Conservation (phyloP, 2,113 vertebrate genomes). For the Meriones unguiculatus region DNA sequence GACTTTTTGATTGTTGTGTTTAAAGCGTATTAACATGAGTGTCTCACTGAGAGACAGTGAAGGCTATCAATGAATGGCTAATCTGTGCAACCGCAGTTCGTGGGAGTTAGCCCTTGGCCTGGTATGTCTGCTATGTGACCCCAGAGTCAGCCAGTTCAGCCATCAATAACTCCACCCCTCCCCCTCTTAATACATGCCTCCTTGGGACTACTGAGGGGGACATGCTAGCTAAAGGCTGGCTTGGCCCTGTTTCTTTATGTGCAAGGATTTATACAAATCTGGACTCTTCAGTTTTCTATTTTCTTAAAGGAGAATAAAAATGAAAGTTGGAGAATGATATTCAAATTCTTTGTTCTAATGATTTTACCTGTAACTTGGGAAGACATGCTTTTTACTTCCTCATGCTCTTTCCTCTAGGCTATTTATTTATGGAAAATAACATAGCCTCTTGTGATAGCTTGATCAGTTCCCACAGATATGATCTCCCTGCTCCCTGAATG, state of each 20-base stretch:
- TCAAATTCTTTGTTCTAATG: constrained; percentile 71
- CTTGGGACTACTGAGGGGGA: constrained; percentile 38
- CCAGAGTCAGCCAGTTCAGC: not conserved
- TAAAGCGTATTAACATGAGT: constrained; percentile 64
- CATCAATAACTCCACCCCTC: not conserved
- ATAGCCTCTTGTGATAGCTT: constrained; percentile 70
- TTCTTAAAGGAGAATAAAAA: constrained; percentile 61
- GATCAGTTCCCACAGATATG: constrained; percentile 86
- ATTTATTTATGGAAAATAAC: constrained; percentile 83
- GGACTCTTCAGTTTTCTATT: constrained; percentile 53
- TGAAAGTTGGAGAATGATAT: constrained; percentile 65
- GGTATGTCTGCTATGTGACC: constrained; percentile 71
- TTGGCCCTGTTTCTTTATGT: constrained; percentile 18
- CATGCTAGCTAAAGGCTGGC: constrained; percentile 51
- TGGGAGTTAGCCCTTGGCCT: constrained; percentile 79
- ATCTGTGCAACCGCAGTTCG: constrained; percentile 64
- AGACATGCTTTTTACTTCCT: constrained; percentile 73
- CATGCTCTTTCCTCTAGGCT: constrained; percentile 71
- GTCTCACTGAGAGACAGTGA: constrained; percentile 63
- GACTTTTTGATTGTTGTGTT: constrained; percentile 70
- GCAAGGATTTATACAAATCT: constrained; percentile 52
- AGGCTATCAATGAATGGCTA: constrained; percentile 60
- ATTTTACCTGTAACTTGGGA: constrained; percentile 73
- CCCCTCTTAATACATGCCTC: constrained; percentile 43
- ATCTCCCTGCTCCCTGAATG: constrained; percentile 69